A percentile compares a stretch with the other conserved stretches of the same genome.
These are phyloP conservation scores for Carassius gibelio DNA, from an alignment of 2,113 vertebrate species.

Conservation along the genomic window DNA sequence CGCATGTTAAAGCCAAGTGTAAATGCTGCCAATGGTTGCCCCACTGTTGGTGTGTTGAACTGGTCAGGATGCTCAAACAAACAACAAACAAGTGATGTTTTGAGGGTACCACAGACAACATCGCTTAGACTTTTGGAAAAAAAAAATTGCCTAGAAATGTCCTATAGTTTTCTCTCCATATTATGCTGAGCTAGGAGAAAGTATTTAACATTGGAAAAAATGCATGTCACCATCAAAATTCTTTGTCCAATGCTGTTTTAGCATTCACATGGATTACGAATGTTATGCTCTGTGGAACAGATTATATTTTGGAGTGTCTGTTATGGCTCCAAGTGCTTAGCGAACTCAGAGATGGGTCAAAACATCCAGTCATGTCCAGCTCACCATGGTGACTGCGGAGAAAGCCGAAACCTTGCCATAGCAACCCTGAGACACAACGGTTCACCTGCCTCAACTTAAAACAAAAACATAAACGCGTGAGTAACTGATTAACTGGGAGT, in stretches of 20 bases:
- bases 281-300: constrained; percentile 27
- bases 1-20: too few relatives aligned
- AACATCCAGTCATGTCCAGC: constrained; percentile 40
- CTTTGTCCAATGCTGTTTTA: background rate
- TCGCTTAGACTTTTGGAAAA: too few relatives aligned
- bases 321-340: constrained; percentile 43
- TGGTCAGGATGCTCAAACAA: too few relatives aligned
- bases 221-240: background rate
- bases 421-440: constrained; percentile 1
- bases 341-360: constrained; percentile 49
- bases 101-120: too few relatives aligned
- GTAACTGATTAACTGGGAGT: background rate
- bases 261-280: constrained; percentile 7
- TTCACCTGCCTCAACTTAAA: background rate
- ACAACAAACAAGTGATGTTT: too few relatives aligned
- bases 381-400: constrained; percentile 36
- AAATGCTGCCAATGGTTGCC: too few relatives aligned
- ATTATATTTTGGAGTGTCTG: constrained; percentile 38
- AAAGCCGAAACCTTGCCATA: constrained; percentile 21
- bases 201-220: background rate
- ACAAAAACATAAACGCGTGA: constrained; percentile 11
- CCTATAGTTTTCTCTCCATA: too few relatives aligned
- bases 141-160: too few relatives aligned
- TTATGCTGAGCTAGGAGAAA: background rate
- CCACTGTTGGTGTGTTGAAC: too few relatives aligned